phyloP scores from a whole-genome alignment of 2,797 vertebrate species.

The Vireo griseus region DNA sequence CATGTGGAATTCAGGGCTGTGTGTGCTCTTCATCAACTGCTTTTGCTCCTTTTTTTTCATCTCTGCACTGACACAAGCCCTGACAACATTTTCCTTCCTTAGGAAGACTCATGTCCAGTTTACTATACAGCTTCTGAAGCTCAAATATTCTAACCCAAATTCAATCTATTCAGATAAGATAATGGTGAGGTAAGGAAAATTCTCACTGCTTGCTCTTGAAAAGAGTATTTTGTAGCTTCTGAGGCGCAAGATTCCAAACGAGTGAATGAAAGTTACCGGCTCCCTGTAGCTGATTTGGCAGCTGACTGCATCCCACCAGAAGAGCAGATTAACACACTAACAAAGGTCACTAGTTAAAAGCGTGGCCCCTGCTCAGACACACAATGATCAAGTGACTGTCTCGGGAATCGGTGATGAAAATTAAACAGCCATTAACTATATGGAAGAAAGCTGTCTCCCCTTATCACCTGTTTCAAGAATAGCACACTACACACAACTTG shows the following conservation, averaged over 20 bases:
- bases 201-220: neutral
- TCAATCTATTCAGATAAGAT: neutral
- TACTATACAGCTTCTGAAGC: neutral
- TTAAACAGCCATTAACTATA: neutral
- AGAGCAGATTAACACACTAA: neutral
- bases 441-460: neutral
- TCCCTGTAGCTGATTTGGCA: neutral
- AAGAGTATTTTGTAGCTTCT: neutral
- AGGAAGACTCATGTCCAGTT: neutral
- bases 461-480: neutral
- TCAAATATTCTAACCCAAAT: neutral
- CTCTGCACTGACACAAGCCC: neutral
- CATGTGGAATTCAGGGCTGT: neutral
- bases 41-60: neutral
- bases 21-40: neutral
- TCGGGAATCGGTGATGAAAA: neutral
- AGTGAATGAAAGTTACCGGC: neutral
- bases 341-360: neutral
- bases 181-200: neutral
- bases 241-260: neutral
- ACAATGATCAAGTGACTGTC: neutral
- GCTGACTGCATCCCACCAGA: neutral
- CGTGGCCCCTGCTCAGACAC: neutral
- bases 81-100: neutral
- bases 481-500: neutral